Evolutionary conservation across 37 sponge, comb jelly and placozoan species (phyloP).

Genomic region (Beroe forskalii): DNA sequence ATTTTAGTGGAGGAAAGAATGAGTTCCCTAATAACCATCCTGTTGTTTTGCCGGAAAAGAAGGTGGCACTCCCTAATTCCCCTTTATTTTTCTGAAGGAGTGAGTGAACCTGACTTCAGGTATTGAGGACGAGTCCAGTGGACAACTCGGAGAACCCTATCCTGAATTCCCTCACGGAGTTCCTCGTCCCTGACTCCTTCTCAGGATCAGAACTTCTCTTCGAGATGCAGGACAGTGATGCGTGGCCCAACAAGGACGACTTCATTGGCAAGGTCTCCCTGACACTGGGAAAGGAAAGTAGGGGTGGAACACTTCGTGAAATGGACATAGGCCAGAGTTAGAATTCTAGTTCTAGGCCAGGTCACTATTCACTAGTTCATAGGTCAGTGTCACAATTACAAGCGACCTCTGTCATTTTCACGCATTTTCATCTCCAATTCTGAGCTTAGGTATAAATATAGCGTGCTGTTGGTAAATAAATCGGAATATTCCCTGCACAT

Average conservation of each 20-base stretch:
- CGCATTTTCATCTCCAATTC: no score
- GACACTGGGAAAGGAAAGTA: neutral
- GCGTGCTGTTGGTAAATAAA: no score
- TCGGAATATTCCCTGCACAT: no score
- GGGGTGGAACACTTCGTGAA: no score
- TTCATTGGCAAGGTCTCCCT: neutral
- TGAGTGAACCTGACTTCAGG: neutral
- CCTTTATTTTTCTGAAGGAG: neutral
- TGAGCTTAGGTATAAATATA: no score
- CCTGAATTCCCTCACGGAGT: neutral
- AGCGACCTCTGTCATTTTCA: no score
- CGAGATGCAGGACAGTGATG: slow-evolving; percentile 15
- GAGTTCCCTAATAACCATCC: no score
- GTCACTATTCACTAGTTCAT: no score
- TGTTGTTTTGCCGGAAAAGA: no score
- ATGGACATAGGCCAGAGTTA: neutral
- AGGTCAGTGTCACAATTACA: no score
- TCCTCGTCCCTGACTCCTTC: neutral
- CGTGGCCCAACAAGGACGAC: slow-evolving; percentile 12
- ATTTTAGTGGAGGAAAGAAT: no score
- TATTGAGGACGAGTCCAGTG: slow-evolving; percentile 1
- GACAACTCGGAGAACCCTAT: neutral
- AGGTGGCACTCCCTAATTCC: neutral
- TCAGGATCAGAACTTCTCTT: neutral
- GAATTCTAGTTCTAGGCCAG: no score